Evolutionary conservation across 2,888 invertebrate species (phyloP).

Genomic region (Meta bourneti): DNA sequence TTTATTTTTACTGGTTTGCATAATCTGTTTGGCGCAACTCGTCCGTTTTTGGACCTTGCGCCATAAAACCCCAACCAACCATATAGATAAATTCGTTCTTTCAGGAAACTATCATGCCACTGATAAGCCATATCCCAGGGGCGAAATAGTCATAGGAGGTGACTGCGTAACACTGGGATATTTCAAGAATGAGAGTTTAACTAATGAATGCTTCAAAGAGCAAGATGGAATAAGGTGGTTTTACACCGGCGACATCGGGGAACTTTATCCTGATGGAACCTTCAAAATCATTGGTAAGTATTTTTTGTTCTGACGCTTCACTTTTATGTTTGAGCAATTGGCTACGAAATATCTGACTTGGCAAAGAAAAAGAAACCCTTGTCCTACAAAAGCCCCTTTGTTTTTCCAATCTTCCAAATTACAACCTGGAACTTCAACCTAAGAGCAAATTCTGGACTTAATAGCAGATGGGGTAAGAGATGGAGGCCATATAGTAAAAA

Average conservation of each 20-base stretch:
- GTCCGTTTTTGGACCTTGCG: no score
- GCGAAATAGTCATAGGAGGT: constrained; percentile 93
- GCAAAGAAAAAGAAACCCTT: no score
- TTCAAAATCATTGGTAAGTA: constrained; percentile 95
- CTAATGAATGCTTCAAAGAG: constrained; percentile 88
- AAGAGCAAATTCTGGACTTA: no score
- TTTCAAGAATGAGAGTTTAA: constrained; percentile 88
- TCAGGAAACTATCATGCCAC: constrained; percentile 89
- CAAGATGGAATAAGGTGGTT: constrained; percentile 93
- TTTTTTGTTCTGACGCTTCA: neutral
- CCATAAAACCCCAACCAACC: no score
- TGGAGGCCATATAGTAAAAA: no score
- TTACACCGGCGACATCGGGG: constrained; percentile 97
- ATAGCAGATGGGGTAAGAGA: no score
- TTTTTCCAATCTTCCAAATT: no score
- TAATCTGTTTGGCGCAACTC: no score
- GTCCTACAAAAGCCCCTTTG: no score
- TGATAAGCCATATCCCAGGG: constrained; percentile 92
- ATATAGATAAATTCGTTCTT: constrained; percentile 24
- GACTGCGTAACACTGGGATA: constrained; percentile 96
- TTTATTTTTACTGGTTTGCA: no score
- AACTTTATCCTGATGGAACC: constrained; percentile 94
- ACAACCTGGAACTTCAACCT: no score
- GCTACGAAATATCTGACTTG: no score
- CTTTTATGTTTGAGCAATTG: neutral